Percentiles rank a stretch among this genome's conserved stretches.
These are phyloP conservation scores for Micronycteris hirsuta DNA, from an alignment of 2,113 vertebrate species.

Conservation along the genomic window DNA sequence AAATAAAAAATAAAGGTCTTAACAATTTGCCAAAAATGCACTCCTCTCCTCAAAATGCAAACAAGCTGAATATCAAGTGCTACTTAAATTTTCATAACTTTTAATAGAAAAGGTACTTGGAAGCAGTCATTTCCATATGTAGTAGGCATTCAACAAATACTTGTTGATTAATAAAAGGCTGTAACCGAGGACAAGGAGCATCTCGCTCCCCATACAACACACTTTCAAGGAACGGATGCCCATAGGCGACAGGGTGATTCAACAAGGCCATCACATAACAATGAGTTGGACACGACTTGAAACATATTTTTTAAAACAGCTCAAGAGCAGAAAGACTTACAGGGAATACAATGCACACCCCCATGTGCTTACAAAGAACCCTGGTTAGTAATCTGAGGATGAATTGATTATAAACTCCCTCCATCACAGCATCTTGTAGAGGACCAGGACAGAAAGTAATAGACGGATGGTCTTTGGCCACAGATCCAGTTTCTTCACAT, in stretches of 20 bases:
- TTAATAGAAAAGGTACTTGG: background rate
- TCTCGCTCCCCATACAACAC: background rate
- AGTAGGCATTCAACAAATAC: background rate
- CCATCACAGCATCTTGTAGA: background rate
- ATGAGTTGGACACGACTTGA: background rate
- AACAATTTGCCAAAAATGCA: background rate
- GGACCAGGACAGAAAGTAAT: background rate
- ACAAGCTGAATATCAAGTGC: background rate
- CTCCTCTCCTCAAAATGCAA: background rate
- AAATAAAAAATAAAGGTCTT: background rate
- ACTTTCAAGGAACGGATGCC: background rate
- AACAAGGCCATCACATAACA: too few species aligned
- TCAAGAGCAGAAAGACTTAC: background rate
- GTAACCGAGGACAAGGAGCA: rapidly evolving
- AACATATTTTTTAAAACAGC: background rate
- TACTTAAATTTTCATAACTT: background rate
- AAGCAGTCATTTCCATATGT: background rate
- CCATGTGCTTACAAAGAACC: too few species aligned
- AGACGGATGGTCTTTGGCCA: background rate
- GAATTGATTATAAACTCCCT: rapidly evolving
- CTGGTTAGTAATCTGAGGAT: background rate
- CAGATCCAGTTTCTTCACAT: background rate
- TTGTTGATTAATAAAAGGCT: background rate
- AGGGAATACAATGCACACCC: rapidly evolving
- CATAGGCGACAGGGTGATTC: background rate